These are phyloP conservation scores for Cottus gobio DNA, from an alignment of 2,113 vertebrate genomes.

Conservation along the genomic window DNA sequence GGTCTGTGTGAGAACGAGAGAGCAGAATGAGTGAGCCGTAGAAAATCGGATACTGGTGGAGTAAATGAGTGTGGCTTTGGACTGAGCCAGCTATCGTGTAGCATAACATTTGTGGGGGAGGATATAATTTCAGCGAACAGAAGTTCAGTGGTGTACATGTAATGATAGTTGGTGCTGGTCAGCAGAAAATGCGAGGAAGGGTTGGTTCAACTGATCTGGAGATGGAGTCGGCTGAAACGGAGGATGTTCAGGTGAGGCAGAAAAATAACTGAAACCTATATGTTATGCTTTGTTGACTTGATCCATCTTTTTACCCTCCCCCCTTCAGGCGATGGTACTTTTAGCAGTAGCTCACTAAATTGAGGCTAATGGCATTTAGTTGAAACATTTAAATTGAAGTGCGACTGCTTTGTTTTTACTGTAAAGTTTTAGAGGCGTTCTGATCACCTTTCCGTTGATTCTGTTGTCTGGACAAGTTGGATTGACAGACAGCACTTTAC, in stretches of 20 bases:
- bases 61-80: slow-evolving; percentile 41
- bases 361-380: neutral
- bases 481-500: neutral
- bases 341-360: neutral
- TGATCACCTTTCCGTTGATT: neutral
- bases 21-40: slow-evolving; percentile 30
- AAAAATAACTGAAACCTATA: neutral
- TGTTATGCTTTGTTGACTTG: neutral
- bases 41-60: slow-evolving; percentile 14
- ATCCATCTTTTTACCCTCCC: neutral
- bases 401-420: neutral
- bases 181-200: slow-evolving; percentile 63
- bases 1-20: slow-evolving; percentile 45
- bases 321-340: neutral
- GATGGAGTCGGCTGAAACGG: slow-evolving; percentile 64
- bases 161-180: slow-evolving; percentile 22
- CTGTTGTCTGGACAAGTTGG: neutral
- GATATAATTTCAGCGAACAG: slow-evolving; percentile 2
- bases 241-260: slow-evolving; percentile 65
- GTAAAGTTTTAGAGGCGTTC: neutral
- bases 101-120: neutral
- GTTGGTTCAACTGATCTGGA: slow-evolving; percentile 57
- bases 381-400: neutral
- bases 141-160: slow-evolving; percentile 12
- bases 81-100: slow-evolving; percentile 3